Evolutionary conservation across 2,888 invertebrate species (phyloP).

Genomic region (Smittia aterrima): DNA sequence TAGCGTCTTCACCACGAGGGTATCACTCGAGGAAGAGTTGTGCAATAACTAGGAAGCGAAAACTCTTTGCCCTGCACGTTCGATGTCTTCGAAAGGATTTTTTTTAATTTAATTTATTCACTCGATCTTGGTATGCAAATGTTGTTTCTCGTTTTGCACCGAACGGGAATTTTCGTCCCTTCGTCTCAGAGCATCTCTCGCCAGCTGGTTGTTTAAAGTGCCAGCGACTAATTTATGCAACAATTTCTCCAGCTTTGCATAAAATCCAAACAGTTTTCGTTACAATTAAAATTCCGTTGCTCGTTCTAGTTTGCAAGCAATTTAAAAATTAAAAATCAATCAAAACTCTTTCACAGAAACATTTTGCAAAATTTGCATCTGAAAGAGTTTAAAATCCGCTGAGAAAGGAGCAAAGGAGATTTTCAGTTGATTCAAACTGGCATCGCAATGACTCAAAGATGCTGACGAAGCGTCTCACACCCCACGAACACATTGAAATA

Average conservation of each 20-base stretch:
- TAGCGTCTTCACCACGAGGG: neutral
- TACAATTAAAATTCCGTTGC: constrained; percentile 17
- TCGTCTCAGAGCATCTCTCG: neutral
- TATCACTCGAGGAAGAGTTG: neutral
- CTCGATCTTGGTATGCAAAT: constrained; percentile 20
- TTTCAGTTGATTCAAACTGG: neutral
- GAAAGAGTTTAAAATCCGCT: neutral
- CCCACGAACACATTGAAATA: neutral
- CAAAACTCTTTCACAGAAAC: neutral
- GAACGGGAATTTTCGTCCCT: constrained; percentile 17
- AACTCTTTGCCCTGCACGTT: neutral
- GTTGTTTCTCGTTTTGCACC: constrained; percentile 22
- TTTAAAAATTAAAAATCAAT: constrained; percentile 33
- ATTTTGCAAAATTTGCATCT: constrained; percentile 20
- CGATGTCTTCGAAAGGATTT: neutral
- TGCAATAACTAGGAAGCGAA: neutral
- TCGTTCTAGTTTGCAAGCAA: neutral
- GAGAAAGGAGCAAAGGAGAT: neutral
- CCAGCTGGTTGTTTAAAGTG: constrained; percentile 21
- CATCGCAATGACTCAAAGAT: neutral
- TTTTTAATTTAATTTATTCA: neutral
- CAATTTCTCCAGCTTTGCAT: neutral
- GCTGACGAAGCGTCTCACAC: neutral
- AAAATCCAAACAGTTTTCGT: neutral
- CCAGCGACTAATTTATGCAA: neutral